phyloP scores from a whole-genome alignment of 2,888 invertebrate species.

The Oxytorus armatus region DNA sequence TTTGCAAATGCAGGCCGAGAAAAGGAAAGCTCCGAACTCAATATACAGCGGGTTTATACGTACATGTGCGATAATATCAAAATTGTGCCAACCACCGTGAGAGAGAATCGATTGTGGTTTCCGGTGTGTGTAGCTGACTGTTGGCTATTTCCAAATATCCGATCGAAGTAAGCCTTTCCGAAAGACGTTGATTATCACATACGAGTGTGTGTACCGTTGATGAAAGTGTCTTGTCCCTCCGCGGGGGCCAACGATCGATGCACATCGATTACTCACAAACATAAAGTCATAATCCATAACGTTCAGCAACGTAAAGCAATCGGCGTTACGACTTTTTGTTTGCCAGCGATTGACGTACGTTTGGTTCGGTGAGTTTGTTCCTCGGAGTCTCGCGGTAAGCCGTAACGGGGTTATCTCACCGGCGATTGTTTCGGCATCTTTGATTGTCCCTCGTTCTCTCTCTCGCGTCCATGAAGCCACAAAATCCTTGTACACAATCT shows the following conservation, averaged over 20 bases:
- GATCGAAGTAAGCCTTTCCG: conserved; percentile 14
- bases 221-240: not conserved
- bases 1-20: conserved; percentile 13
- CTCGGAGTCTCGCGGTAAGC: conserved; percentile 40
- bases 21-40: conserved; percentile 41
- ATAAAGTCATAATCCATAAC: not conserved
- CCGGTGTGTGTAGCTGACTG: conserved; percentile 27
- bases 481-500: not conserved
- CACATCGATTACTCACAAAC: too few relatives aligned
- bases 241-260: not conserved
- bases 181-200: not conserved
- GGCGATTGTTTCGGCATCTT: conserved; percentile 77
- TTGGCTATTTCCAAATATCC: conserved; percentile 55
- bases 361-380: conserved; percentile 44
- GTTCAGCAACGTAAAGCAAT: not conserved
- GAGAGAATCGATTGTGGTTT: conserved; percentile 53
- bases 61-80: conserved; percentile 45
- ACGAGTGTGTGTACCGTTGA: too few relatives aligned
- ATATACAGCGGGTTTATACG: conserved; percentile 4
- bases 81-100: conserved; percentile 47
- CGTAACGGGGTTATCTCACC: conserved; percentile 73
- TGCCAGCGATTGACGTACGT: not conserved
- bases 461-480: not conserved
- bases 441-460: conserved; percentile 62
- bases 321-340: not conserved